Evolutionary conservation across 2,888 invertebrate genomes (phyloP).

Genomic region (Archips xylosteana): DNA sequence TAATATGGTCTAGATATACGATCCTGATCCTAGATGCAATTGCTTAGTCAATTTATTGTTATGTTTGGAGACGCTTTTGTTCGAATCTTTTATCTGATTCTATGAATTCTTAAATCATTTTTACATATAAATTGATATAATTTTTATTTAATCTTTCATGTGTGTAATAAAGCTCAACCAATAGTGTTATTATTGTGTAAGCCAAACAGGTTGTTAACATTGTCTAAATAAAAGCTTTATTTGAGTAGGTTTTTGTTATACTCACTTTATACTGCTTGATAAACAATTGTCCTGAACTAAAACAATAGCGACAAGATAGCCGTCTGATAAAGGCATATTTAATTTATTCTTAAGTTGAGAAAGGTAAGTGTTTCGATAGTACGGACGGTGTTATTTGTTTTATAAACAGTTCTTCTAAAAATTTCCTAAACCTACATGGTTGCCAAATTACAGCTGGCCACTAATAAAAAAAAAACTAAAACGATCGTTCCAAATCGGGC

Average conservation of each 20-base stretch:
- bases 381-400: background rate
- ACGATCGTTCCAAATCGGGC: background rate
- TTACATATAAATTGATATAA: background rate
- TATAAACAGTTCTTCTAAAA: background rate
- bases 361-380: conserved; percentile 2
- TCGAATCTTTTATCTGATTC: background rate
- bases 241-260: background rate
- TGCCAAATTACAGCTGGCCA: background rate
- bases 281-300: background rate
- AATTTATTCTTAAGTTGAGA: background rate
- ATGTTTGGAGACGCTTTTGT: conserved; percentile 5
- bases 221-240: background rate
- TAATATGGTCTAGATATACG: background rate
- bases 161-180: background rate
- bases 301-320: background rate
- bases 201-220: background rate
- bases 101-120: conserved; percentile 16
- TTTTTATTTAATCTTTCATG: background rate
- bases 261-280: background rate
- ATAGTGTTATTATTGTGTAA: background rate
- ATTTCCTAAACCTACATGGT: background rate
- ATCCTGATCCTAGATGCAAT: conserved; percentile 14
- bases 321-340: background rate
- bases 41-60: conserved; percentile 14
- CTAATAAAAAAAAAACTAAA: background rate